phyloP scores from a whole-genome alignment of 2,113 vertebrate genomes.

The Octodon degus region DNA sequence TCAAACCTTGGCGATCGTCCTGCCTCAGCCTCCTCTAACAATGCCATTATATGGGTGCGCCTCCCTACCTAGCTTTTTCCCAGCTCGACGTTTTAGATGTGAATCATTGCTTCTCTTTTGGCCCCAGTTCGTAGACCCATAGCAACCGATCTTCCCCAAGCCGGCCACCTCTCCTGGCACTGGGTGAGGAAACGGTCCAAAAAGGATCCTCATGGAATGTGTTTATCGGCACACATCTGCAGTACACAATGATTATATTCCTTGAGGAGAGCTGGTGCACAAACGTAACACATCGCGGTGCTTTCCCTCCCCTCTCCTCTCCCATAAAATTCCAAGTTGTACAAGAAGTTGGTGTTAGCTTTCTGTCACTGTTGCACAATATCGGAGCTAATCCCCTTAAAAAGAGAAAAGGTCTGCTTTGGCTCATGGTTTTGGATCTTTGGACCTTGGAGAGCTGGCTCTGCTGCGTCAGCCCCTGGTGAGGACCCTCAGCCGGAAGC shows the following conservation, averaged over 20 bases:
- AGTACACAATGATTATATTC: background rate
- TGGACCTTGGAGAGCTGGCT: too few species aligned
- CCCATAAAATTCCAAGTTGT: background rate
- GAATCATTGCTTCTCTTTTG: background rate
- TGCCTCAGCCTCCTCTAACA: background rate
- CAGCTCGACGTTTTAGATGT: background rate
- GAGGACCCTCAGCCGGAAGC: background rate
- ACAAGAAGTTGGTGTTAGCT: background rate
- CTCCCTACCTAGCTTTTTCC: background rate
- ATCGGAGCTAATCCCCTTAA: background rate
- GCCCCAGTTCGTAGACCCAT: background rate
- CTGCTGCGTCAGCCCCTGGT: background rate
- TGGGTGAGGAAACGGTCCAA: constrained; percentile 27
- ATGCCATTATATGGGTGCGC: background rate
- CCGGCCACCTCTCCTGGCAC: background rate
- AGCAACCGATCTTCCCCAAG: background rate
- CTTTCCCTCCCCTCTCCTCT: background rate
- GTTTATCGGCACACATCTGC: background rate
- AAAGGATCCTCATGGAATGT: background rate
- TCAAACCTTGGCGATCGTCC: background rate
- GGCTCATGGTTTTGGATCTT: background rate
- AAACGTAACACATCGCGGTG: background rate
- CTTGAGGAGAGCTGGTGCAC: background rate
- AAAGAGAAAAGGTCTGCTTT: background rate
- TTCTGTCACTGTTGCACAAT: background rate